Conservation (phyloP, 2,888 invertebrate species). For the Synanthedon tipuliformis region DNA sequence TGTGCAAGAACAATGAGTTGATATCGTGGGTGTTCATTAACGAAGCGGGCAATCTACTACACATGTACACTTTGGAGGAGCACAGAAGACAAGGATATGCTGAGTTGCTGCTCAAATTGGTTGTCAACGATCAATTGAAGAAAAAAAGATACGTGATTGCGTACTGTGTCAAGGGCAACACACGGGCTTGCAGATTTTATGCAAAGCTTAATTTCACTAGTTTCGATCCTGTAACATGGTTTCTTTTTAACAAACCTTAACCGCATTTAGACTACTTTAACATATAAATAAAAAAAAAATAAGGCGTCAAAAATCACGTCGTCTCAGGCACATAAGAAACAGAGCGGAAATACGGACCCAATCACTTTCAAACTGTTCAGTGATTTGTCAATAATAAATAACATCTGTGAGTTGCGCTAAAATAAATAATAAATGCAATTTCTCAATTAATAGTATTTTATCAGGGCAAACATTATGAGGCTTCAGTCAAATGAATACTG, state of each 20-base stretch:
- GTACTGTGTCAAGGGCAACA: conserved; percentile 7
- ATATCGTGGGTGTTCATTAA: conserved; percentile 17
- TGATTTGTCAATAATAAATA: no score
- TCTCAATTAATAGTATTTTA: no score
- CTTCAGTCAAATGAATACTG: no score
- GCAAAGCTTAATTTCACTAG: conserved; percentile 9
- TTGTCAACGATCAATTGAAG: conserved; percentile 5
- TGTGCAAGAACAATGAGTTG: conserved; percentile 12
- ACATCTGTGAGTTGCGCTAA: no score
- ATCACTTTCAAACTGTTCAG: no score
- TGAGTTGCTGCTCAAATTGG: conserved; percentile 8
- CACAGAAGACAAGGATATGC: conserved; percentile 13
- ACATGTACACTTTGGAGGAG: conserved; percentile 14
- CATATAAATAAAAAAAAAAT: no score
- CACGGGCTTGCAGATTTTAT: conserved; percentile 6
- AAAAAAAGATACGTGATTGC: conserved; percentile 6
- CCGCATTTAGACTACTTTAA: no score
- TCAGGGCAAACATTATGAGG: no score
- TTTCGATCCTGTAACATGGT: conserved; percentile 5
- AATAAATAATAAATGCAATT: no score
- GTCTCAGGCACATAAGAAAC: no score
- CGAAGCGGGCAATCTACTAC: conserved; percentile 15
- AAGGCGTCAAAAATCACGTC: no score
- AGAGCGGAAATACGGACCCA: no score
- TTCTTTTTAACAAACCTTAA: not conserved